These are phyloP conservation scores for Myripristis jacobus DNA, from an alignment of 2,797 vertebrate species.

Conservation along the genomic window DNA sequence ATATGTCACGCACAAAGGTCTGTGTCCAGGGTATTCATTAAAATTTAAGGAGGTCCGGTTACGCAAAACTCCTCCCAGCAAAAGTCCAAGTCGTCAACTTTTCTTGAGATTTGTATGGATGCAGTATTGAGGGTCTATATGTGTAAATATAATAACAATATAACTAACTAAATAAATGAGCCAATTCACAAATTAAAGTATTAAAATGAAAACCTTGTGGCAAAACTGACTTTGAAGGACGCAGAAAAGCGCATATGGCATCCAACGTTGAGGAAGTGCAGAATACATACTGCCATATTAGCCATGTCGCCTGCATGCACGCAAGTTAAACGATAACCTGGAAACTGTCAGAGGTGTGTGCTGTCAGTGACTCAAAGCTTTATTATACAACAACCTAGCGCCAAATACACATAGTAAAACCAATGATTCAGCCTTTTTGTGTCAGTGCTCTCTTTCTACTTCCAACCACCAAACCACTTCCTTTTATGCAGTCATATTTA, in stretches of 20 bases:
- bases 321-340: background rate
- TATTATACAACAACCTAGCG: background rate
- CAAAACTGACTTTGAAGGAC: too few relatives aligned
- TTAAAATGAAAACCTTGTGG: background rate
- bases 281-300: too few relatives aligned
- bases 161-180: too few relatives aligned
- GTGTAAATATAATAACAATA: too few relatives aligned
- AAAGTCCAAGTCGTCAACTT: too few relatives aligned
- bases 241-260: background rate
- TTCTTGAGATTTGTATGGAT: too few relatives aligned
- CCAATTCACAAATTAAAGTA: too few relatives aligned
- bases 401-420: slow-evolving; percentile 18
- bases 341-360: background rate
- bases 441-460: slow-evolving; percentile 28
- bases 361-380: background rate
- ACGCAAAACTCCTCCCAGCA: too few relatives aligned
- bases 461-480: slow-evolving; percentile 67
- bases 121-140: too few relatives aligned
- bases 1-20: background rate
- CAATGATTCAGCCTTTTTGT: slow-evolving; percentile 20
- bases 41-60: too few relatives aligned
- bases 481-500: slow-evolving; percentile 37
- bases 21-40: slow-evolving; percentile 42
- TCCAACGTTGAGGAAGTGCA: background rate
- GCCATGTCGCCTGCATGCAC: too few relatives aligned